Percentiles rank a stretch among this genome's conserved stretches.
Evolutionary conservation across 2,797 vertebrate genomes (phyloP).

Genomic region (Lagodon rhomboides): DNA sequence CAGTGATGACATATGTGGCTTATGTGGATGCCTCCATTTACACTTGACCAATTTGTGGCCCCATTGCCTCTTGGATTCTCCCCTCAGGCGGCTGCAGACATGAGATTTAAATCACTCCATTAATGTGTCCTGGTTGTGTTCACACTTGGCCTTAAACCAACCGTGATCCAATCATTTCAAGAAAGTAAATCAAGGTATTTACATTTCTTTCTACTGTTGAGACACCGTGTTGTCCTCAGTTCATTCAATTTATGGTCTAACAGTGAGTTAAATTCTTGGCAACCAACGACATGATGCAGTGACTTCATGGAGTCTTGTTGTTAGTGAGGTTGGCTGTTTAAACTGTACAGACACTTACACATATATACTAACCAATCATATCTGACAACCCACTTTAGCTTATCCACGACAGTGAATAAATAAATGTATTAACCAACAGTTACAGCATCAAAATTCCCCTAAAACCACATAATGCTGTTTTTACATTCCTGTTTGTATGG

Average conservation of each 20-base stretch:
- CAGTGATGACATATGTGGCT: conserved; percentile 30
- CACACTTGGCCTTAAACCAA: not conserved
- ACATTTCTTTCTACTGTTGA: not conserved
- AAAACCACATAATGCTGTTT: not conserved
- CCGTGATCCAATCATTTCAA: not conserved
- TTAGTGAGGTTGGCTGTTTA: not conserved
- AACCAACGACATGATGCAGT: not conserved
- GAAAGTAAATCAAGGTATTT: not conserved
- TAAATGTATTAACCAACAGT: not conserved
- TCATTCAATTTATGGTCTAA: not conserved
- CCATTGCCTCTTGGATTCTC: not conserved
- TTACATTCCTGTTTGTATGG: not conserved
- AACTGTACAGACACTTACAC: not conserved
- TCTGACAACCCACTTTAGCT: not conserved
- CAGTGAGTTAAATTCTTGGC: not conserved
- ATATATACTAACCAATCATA: not conserved
- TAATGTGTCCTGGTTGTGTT: conserved; percentile 14
- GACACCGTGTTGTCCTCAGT: not conserved
- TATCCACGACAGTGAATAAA: not conserved
- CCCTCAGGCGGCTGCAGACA: not conserved
- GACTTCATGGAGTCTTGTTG: conserved; percentile 14
- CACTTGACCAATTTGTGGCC: conserved; percentile 35
- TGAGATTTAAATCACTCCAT: conserved; percentile 26
- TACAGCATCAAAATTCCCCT: not conserved
- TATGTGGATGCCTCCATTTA: conserved; percentile 38